These are phyloP conservation scores for Aphidoletes aphidimyza DNA, from an alignment of 2,888 invertebrate genomes.

Conservation along the genomic window DNA sequence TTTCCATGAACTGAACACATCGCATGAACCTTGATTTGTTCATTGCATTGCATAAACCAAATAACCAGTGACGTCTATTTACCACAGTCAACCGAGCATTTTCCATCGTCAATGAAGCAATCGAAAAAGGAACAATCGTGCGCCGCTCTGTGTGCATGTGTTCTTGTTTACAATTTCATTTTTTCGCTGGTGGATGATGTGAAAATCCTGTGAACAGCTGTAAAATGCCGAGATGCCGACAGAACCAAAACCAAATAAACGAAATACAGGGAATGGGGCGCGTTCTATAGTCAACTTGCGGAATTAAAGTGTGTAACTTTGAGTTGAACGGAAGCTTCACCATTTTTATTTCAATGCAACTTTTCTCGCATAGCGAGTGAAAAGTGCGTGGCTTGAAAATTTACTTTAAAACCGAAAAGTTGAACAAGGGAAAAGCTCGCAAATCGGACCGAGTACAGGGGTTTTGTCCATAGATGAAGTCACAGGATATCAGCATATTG, in stretches of 20 bases:
- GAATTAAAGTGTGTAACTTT: background rate
- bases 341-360: too few species aligned
- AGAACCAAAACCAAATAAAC: background rate
- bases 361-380: too few species aligned
- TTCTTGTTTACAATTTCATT: slow-evolving; percentile 39
- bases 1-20: slow-evolving; percentile 36
- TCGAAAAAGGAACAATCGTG: too few species aligned
- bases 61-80: background rate
- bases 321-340: too few species aligned
- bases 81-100: slow-evolving; percentile 18
- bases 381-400: too few species aligned
- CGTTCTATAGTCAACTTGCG: background rate
- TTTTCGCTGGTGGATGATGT: background rate
- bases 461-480: too few species aligned
- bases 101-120: background rate
- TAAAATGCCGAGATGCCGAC: too few species aligned
- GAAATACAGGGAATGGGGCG: too few species aligned
- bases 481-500: too few species aligned
- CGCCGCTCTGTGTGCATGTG: background rate
- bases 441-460: too few species aligned
- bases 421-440: too few species aligned
- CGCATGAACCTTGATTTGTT: background rate
- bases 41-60: slow-evolving; percentile 15
- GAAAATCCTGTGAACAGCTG: slow-evolving; percentile 23
- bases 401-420: too few species aligned